Base-by-base conservation (phyloP, 1,140 invertebrate species). In the Grapholita molesta region DNA sequence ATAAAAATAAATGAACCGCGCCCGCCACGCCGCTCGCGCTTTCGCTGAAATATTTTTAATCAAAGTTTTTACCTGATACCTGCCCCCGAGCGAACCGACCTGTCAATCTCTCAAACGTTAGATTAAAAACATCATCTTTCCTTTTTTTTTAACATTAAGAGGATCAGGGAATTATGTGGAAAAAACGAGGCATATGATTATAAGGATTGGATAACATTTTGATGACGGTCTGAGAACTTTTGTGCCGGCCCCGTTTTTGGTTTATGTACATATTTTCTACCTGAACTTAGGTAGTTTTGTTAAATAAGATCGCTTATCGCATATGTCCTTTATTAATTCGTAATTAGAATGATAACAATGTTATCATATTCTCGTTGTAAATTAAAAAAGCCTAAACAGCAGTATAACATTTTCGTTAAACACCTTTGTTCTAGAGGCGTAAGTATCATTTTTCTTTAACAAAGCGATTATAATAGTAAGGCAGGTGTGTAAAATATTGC, bases 11-110 rank as follows among this genome's bases (percentile, higher is more conserved):
- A 75, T 52, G 66, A 66, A 66, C 68, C 66, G 72, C 72, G 70
- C 64, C 76, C 73, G 80, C 83, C 83, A 84, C 70, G 75, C 83
- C 81, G 79, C 38, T 32, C 30, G 66, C 55, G 81, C 79, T 85
- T 86, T 88, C 78, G 86, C 89, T 90, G 88, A 90, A 90, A 89
- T 88, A 90, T 91, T 89, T 89, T 88, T 91, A 91, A 91, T 91
- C 89, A 91, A 89, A 84, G 77, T 87, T 90, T 88, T 84, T 89
- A 87, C 88, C 86, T 88, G 86, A 82, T 79, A 79, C 69, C 70
- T 71, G 73, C 76, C 76, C 70, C 72, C 74, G 78, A 48, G 79
- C 78, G 78, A 76, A 84, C 86, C 87, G 78, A 88, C 83, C 89
- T 89, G 88, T 91, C 89, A 91, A 89, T 91, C 89, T 89, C 75